Percentiles rank a stretch among this genome's conserved stretches.
These are phyloP conservation scores for Acropternis orthonyx DNA, from an alignment of 2,797 vertebrate genomes.

Conservation along the genomic window DNA sequence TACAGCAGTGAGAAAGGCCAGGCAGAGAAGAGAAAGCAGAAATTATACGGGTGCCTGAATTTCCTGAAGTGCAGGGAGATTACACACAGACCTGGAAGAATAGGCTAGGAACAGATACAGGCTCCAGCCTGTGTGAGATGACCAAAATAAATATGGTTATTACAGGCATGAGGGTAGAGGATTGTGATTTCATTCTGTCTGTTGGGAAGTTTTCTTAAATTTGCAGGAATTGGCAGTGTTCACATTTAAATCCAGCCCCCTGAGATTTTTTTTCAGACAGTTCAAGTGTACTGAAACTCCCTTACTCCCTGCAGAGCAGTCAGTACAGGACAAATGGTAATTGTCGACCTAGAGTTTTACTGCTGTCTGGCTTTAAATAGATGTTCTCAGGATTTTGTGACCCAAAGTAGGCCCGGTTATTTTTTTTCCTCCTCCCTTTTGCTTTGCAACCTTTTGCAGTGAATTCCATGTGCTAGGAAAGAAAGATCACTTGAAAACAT, in stretches of 20 bases:
- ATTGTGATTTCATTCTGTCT: neutral
- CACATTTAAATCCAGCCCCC: neutral
- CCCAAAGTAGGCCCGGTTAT: neutral
- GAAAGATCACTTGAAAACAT: slow-evolving; percentile 38
- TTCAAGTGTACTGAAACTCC: neutral
- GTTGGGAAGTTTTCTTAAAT: neutral
- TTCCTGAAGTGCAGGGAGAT: neutral
- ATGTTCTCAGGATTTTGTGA: neutral
- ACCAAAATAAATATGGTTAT: neutral
- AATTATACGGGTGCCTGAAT: neutral
- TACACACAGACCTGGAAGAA: neutral
- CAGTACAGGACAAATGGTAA: slow-evolving; percentile 25
- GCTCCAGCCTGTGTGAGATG: neutral
- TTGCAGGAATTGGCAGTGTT: neutral
- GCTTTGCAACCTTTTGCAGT: slow-evolving; percentile 38
- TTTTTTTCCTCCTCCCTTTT: slow-evolving; percentile 9
- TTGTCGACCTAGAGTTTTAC: neutral
- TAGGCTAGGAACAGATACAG: neutral
- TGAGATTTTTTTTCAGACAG: neutral
- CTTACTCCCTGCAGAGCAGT: neutral
- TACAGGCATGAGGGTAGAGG: neutral
- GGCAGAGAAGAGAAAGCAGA: neutral
- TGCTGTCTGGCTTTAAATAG: slow-evolving; percentile 49
- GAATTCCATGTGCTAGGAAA: neutral
- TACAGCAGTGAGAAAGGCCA: neutral